Evolutionary conservation across 23 tunicate genomes (phyloP), one percentile per base, ranked within the genome.

Genomic region (Diplosoma virens): DNA sequence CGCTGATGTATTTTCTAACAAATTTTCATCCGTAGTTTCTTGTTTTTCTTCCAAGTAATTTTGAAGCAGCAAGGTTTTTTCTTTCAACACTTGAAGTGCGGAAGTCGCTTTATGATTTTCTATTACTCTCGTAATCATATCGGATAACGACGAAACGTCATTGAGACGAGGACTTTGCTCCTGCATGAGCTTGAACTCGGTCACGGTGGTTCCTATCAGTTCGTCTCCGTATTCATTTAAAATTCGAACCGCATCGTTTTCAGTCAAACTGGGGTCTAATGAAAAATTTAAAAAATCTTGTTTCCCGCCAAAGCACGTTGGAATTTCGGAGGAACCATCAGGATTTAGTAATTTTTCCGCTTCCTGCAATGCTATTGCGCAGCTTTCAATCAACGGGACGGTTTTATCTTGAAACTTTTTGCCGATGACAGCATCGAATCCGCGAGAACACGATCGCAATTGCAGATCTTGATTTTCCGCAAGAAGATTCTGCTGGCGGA

Each of bases 121-220:
- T 72, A 47, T 72, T 11, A 72, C 78, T 17, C 46, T 25, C 20
- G 6, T 25, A 26, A 50, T 72, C 33, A 79, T 67, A 6, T 64
- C 59, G 11, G 65, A 25, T 2, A 79, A 32, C 20, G 84, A 23
- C 2, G 24, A 25, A 30, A 82, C 54, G 25, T 50, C 80, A 0
- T 63, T 66, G 0, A 48, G 59, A 7, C 87, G 50, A 17, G 87
- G 87, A 61, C 81, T 82, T 29, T 73, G 74, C 1, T 61, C 36
- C 25, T 82, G 81, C 66, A 66, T 28, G 33, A 61, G 55, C 32
- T 22, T 2, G 4, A 82, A 32, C 64, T 82, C 79, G 16, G 78
- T 59, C 6, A 74, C 60, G 0, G 80, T 73, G 36, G 78, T 48
- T 47, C 78, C 78, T 26, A 72, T 48, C 6, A 72, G 4, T 25